Evolutionary conservation across 1,140 invertebrate genomes (phyloP).

Genomic region (Alviniconcha marisindica): DNA sequence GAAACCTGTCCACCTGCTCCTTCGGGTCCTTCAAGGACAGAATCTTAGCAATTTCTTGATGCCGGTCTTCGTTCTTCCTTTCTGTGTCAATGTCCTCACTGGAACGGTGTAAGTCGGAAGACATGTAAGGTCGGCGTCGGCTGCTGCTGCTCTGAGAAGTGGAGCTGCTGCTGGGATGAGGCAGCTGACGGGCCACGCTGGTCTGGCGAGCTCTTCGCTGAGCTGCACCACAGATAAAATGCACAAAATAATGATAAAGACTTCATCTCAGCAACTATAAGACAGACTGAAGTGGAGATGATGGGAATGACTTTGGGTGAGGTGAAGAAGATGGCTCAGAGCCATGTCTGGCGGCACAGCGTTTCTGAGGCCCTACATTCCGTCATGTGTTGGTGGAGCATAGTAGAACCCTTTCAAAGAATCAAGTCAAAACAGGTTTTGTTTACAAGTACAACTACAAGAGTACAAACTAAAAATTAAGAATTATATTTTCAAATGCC

Average conservation of each 20-base stretch:
- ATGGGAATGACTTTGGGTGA: too few species aligned
- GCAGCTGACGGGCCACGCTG: background rate
- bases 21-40: conserved; percentile 54
- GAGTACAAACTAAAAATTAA: too few species aligned
- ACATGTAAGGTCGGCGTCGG: background rate
- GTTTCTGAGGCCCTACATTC: too few species aligned
- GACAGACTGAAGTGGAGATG: background rate
- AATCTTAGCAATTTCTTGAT: conserved; percentile 55
- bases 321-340: too few species aligned
- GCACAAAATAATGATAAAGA: background rate
- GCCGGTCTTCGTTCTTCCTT: conserved; percentile 42
- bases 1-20: conserved; percentile 54
- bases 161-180: background rate
- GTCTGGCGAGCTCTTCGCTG: conserved; percentile 15
- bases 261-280: background rate
- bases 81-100: background rate
- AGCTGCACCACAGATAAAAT: background rate
- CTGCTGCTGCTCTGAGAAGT: conserved; percentile 1
- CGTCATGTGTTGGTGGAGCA: too few species aligned
- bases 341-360: too few species aligned
- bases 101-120: background rate
- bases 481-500: too few species aligned
- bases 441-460: too few species aligned
- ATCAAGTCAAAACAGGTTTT: too few species aligned
- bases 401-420: too few species aligned